Conservation (phyloP, 2,113 vertebrate genomes). For the Gorsachius goisagi region DNA sequence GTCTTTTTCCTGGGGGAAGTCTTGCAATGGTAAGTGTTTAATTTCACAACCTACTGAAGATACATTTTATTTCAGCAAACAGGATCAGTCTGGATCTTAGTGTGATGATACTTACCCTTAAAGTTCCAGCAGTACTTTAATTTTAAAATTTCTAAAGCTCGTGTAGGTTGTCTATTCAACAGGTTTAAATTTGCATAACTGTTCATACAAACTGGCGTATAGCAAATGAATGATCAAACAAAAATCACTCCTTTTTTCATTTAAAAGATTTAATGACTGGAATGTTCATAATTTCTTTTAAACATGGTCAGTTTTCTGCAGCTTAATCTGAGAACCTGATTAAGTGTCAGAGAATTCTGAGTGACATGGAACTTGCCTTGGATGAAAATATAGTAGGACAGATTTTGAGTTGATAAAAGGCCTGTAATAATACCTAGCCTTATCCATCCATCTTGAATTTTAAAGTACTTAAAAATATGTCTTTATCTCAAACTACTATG, state of each 20-base stretch:
- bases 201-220: neutral
- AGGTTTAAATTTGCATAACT: neutral
- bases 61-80: neutral
- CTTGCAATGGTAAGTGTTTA: neutral
- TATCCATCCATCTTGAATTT: conserved; percentile 28
- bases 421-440: neutral
- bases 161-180: neutral
- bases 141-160: neutral
- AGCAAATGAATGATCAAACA: neutral
- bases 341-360: neutral
- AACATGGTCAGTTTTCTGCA: neutral
- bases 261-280: neutral
- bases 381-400: neutral
- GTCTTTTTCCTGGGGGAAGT: neutral
- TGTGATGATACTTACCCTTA: neutral
- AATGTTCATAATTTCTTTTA: conserved; percentile 4
- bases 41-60: neutral
- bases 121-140: neutral
- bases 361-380: neutral
- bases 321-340: conserved; percentile 25
- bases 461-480: neutral
- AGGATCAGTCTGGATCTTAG: neutral
- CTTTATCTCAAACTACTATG: neutral
- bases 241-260: neutral
- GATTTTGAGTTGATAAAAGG: neutral